Percentiles rank a stretch among this genome's conserved stretches.
Conservation (phyloP, 2,113 vertebrate species). For the Alces alces region DNA sequence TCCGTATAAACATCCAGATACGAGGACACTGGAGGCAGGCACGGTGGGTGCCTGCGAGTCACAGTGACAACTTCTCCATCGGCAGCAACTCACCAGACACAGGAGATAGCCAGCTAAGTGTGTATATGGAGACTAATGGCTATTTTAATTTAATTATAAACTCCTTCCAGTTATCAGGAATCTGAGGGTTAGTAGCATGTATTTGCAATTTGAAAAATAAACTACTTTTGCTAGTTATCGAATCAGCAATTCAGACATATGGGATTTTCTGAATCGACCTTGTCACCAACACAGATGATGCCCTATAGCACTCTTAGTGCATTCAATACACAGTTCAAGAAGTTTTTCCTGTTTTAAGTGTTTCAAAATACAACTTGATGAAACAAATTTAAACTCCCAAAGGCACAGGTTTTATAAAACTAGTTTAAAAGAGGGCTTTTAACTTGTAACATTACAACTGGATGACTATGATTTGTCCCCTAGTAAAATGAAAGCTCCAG, state of each 20-base stretch:
- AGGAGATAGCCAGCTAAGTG: not conserved
- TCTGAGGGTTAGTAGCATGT: not conserved
- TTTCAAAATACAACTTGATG: not conserved
- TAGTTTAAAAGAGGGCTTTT: conserved; percentile 2
- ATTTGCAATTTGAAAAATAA: conserved; percentile 1
- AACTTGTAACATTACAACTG: not conserved
- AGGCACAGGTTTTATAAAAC: not conserved
- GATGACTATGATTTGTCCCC: not conserved
- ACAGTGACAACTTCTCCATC: not conserved
- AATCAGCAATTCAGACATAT: not conserved
- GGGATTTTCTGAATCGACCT: not conserved
- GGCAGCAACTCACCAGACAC: not conserved
- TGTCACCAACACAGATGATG: not conserved
- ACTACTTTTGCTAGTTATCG: not conserved
- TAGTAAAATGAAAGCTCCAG: not conserved
- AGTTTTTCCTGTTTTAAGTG: not conserved
- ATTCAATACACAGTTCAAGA: not conserved
- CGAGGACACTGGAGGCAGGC: not conserved
- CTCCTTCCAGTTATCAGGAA: not conserved
- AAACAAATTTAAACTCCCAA: conserved; percentile 1
- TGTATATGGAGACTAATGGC: not conserved
- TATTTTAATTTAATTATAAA: not conserved
- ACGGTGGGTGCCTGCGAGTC: not conserved
- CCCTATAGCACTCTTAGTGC: not conserved
- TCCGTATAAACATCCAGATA: conserved; percentile 11